These are phyloP conservation scores for Caradrina kadenii DNA, from an alignment of 2,888 invertebrate species.

Conservation along the genomic window DNA sequence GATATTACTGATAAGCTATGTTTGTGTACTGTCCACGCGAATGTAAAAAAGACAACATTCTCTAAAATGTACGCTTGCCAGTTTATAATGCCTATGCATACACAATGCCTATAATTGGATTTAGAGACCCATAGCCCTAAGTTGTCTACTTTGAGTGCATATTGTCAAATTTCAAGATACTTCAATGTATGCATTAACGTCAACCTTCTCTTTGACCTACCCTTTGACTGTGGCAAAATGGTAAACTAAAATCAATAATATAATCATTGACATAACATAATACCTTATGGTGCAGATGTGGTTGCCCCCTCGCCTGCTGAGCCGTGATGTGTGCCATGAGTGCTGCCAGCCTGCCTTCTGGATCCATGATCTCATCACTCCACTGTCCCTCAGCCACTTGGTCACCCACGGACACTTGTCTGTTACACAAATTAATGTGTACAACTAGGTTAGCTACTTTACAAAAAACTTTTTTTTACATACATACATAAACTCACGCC, in stretches of 20 bases:
- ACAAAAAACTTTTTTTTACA: not conserved
- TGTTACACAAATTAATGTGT: conserved; percentile 50
- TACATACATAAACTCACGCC: no score
- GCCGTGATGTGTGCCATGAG: conserved; percentile 81
- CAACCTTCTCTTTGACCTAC: no score
- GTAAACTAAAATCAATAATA: not conserved
- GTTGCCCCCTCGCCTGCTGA: conserved; percentile 72
- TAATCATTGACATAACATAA: no score
- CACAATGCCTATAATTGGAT: not conserved
- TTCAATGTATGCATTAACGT: not conserved
- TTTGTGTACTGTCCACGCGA: no score
- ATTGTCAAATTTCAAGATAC: not conserved
- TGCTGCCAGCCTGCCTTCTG: conserved; percentile 81
- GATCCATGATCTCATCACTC: conserved; percentile 83
- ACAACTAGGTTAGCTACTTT: not conserved
- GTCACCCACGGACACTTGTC: conserved; percentile 81
- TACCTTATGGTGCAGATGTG: conserved; percentile 81
- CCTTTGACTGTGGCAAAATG: not conserved
- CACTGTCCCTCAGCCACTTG: conserved; percentile 81
- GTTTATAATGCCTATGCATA: no score
- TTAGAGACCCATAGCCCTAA: not conserved
- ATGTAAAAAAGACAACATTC: no score
- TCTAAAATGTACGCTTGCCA: no score
- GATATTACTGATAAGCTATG: not conserved
- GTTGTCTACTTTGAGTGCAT: not conserved